phyloP scores from a whole-genome alignment of 1,140 invertebrate species.

The Caenorhabditis tropicalis region DNA sequence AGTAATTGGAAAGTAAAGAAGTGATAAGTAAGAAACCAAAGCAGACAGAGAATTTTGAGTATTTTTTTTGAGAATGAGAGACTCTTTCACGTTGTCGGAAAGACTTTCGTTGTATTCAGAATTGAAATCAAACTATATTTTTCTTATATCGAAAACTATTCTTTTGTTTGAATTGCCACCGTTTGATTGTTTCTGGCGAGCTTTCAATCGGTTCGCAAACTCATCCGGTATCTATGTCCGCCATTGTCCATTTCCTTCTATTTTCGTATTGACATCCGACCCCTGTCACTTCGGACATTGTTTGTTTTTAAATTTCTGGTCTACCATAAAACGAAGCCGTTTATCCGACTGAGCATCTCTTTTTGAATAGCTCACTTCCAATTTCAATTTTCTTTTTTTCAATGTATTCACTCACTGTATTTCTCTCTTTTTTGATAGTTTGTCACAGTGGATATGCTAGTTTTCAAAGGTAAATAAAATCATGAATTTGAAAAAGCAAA shows the following conservation, averaged over 20 bases:
- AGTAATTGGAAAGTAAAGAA: too few relatives aligned
- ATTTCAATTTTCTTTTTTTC: background rate
- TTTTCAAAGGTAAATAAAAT: background rate
- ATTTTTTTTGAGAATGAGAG: too few relatives aligned
- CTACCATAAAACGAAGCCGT: constrained; percentile 33
- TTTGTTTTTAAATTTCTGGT: constrained; percentile 36
- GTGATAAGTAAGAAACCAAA: too few relatives aligned
- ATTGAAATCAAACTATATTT: too few relatives aligned
- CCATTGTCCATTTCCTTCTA: constrained; percentile 30
- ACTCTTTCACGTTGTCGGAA: too few relatives aligned
- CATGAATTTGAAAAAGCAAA: too few relatives aligned
- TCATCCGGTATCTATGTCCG: constrained; percentile 10
- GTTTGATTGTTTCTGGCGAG: background rate
- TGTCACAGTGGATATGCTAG: background rate
- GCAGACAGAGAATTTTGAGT: too few relatives aligned
- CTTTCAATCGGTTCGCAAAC: constrained; percentile 12
- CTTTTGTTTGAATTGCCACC: background rate
- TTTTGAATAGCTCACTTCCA: constrained; percentile 20
- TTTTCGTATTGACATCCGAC: constrained; percentile 40
- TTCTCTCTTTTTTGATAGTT: background rate
- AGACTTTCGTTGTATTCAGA: too few relatives aligned
- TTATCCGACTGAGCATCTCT: constrained; percentile 3
- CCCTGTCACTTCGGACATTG: constrained; percentile 31
- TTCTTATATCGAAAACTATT: too few relatives aligned
- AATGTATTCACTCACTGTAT: background rate